These are phyloP conservation scores for Ichneumoninae sp. DNA, from an alignment of 2,888 invertebrate genomes.

Conservation along the genomic window DNA sequence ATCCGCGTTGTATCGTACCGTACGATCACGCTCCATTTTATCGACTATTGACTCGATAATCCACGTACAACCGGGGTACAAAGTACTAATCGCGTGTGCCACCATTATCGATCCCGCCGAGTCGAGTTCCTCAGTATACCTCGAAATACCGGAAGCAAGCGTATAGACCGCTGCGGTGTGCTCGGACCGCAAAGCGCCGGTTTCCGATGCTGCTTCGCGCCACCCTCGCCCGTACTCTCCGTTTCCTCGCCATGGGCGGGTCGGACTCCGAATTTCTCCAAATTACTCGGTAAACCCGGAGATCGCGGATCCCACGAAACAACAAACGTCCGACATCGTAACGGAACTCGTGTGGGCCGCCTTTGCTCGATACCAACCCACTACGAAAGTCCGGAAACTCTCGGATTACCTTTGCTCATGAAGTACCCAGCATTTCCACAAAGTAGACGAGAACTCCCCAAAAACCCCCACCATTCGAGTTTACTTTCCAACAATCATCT, in stretches of 20 bases:
- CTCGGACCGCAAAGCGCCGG: constrained; percentile 41
- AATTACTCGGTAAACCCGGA: constrained; percentile 23
- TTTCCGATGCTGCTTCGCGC: constrained; percentile 28
- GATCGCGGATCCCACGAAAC: constrained; percentile 3
- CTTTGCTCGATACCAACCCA: not conserved
- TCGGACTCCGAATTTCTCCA: constrained; percentile 16
- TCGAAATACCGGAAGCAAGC: constrained; percentile 36
- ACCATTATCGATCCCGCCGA: constrained; percentile 49
- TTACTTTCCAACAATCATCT: not conserved
- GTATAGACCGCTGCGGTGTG: constrained; percentile 45
- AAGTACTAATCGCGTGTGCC: constrained; percentile 32
- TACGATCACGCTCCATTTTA: not conserved
- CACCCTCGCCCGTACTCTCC: not conserved
- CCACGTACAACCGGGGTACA: constrained; percentile 26
- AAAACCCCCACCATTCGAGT: not conserved
- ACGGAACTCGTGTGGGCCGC: not conserved
- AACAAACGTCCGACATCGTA: not conserved
- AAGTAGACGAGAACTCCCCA: constrained; percentile 19
- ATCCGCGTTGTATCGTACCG: not conserved
- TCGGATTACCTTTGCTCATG: constrained; percentile 6
- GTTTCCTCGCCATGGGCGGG: constrained; percentile 6
- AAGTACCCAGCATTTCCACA: constrained; percentile 8
- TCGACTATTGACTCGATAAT: constrained; percentile 17
- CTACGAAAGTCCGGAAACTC: not conserved
- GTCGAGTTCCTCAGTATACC: constrained; percentile 31